phyloP scores from a whole-genome alignment of 30 jellyfish, hydroid and myxozoan genomes.

The Pseudorhiza aurosa region DNA sequence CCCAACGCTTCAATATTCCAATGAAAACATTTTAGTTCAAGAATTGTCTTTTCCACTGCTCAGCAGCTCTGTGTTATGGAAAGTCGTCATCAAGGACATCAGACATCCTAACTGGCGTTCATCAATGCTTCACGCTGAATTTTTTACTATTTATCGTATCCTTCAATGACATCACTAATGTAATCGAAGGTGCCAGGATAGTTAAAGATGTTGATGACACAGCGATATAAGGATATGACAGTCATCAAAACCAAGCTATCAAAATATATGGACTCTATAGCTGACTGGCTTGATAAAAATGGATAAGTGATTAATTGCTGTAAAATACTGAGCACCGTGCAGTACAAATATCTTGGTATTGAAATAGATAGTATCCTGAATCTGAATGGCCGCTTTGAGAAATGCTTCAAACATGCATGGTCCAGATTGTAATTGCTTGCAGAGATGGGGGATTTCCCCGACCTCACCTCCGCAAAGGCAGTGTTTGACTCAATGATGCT shows the following conservation, averaged over 20 bases:
- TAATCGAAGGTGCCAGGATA: no score
- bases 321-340: background rate
- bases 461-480: slow-evolving; percentile 50
- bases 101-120: no score
- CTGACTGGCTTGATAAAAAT: slow-evolving; percentile 22
- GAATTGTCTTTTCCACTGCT: no score
- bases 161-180: no score
- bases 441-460: background rate
- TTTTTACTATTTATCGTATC: no score
- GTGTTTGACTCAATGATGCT: slow-evolving; percentile 54
- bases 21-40: no score
- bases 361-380: slow-evolving; percentile 7
- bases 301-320: background rate
- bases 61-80: no score
- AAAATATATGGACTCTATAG: background rate
- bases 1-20: no score
- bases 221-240: background rate
- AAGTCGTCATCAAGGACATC: no score
- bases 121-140: no score
- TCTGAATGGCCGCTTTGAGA: slow-evolving; percentile 16
- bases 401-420: slow-evolving; percentile 19
- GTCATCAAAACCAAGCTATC: no score
- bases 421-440: slow-evolving; percentile 1
- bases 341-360: slow-evolving; percentile 27
- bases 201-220: background rate